Evolutionary conservation across 2,888 invertebrate species (phyloP).

Genomic region (Eupithecia subumbrata): DNA sequence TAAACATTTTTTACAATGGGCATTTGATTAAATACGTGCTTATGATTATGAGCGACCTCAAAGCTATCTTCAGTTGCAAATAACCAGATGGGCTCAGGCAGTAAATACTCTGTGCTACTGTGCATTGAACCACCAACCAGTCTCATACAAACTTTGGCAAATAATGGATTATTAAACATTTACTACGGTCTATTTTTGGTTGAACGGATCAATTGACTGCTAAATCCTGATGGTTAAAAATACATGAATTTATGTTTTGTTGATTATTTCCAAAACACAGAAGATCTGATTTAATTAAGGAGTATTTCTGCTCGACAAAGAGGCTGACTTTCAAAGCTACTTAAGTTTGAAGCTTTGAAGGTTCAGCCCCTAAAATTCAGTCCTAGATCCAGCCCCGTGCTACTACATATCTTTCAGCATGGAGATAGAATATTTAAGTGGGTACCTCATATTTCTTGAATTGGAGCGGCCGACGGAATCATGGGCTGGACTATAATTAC

Average conservation of each 20-base stretch:
- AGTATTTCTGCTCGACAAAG: too few relatives aligned
- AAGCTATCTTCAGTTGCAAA: background rate
- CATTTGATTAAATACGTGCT: background rate
- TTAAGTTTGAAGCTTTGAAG: background rate
- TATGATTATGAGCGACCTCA: background rate
- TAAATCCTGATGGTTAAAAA: background rate
- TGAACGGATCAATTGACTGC: background rate
- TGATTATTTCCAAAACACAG: background rate
- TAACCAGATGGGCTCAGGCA: too few relatives aligned
- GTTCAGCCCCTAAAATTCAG: background rate
- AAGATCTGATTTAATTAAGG: too few relatives aligned
- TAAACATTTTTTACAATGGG: too few relatives aligned
- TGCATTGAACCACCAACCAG: background rate
- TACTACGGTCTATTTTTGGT: background rate
- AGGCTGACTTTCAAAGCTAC: too few relatives aligned
- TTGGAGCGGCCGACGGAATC: conserved; percentile 54
- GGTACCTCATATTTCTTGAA: conserved; percentile 74
- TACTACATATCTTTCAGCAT: conserved; percentile 62
- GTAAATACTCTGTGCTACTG: background rate
- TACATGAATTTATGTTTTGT: background rate
- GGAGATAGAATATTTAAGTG: conserved; percentile 77
- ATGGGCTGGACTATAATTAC: conserved; percentile 51
- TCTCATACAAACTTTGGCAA: background rate
- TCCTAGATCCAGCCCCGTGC: conserved; percentile 49
- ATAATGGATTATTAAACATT: background rate